These are phyloP conservation scores for Patiria pectinifera DNA, from an alignment of 53 echinoderm and acorn worm species.

Conservation along the genomic window DNA sequence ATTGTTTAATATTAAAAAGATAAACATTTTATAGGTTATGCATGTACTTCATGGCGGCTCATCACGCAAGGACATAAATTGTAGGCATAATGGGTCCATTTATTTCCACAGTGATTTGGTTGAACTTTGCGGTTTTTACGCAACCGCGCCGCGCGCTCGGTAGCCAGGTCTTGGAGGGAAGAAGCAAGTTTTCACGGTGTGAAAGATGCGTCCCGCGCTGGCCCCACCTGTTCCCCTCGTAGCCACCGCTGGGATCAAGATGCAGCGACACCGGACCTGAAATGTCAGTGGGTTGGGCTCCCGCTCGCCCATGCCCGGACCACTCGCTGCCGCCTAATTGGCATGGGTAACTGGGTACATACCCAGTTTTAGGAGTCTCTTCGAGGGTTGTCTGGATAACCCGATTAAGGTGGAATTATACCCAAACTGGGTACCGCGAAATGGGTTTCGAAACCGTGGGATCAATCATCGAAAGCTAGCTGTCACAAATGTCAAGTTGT, in stretches of 20 bases:
- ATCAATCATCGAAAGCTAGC: neutral
- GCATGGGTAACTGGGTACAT: slow-evolving; percentile 25
- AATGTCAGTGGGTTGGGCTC: slow-evolving; percentile 49
- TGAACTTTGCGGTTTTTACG: slow-evolving; percentile 43
- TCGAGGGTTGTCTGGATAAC: slow-evolving; percentile 42
- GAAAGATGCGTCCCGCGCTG: slow-evolving; percentile 33
- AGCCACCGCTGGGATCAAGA: slow-evolving; percentile 48
- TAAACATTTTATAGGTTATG: no score
- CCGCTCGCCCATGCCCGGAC: slow-evolving; percentile 9
- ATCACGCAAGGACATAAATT: neutral
- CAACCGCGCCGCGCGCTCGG: slow-evolving; percentile 13
- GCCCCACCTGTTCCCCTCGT: slow-evolving; percentile 42
- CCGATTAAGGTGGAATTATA: slow-evolving; percentile 18
- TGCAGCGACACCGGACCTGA: slow-evolving; percentile 33
- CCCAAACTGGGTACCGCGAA: slow-evolving; percentile 41
- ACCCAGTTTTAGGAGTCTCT: neutral
- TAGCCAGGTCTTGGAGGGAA: slow-evolving; percentile 11
- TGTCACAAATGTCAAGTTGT: neutral
- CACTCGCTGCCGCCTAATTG: slow-evolving; percentile 41
- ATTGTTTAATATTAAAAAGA: neutral
- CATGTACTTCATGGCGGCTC: neutral
- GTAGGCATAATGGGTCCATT: slow-evolving; percentile 25
- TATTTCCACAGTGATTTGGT: slow-evolving; percentile 2
- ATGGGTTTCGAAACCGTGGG: slow-evolving; percentile 50
- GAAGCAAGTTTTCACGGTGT: slow-evolving; percentile 33